A percentile compares a stretch with the other conserved stretches of the same genome.
These are phyloP conservation scores for Drusus annulatus DNA, from an alignment of 1,140 invertebrate genomes.

Conservation along the genomic window DNA sequence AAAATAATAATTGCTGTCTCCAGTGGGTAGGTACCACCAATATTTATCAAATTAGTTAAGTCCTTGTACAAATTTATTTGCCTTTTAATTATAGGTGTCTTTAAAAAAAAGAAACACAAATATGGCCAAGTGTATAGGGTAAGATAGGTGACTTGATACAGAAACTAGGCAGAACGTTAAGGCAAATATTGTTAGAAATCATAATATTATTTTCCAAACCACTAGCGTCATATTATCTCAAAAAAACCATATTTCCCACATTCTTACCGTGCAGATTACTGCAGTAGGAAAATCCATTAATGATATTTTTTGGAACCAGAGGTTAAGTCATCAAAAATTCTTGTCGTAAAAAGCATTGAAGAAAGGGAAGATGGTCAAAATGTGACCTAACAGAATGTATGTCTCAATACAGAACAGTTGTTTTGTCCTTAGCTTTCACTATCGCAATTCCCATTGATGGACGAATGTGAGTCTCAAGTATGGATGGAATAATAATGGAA, in stretches of 20 bases:
- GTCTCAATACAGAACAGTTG: neutral
- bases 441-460: slow-evolving; percentile 47
- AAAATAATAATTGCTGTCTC: too few relatives aligned
- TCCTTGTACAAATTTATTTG: too few relatives aligned
- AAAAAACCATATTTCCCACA: neutral
- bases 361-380: slow-evolving; percentile 71
- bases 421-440: slow-evolving; percentile 50
- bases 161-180: neutral
- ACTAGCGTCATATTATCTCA: neutral
- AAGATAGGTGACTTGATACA: neutral
- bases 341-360: slow-evolving; percentile 28
- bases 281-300: too few relatives aligned
- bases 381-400: too few relatives aligned
- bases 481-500: slow-evolving; percentile 58
- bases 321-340: neutral
- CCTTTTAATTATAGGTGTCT: too few relatives aligned
- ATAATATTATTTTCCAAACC: neutral
- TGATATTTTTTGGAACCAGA: too few relatives aligned
- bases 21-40: too few relatives aligned
- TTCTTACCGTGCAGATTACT: too few relatives aligned
- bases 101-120: too few relatives aligned
- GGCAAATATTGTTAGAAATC: slow-evolving; percentile 9
- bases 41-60: too few relatives aligned
- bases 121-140: too few relatives aligned
- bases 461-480: slow-evolving; percentile 52